Conservation (phyloP, 2,888 invertebrate species). For the Diplazon laetatorius region DNA sequence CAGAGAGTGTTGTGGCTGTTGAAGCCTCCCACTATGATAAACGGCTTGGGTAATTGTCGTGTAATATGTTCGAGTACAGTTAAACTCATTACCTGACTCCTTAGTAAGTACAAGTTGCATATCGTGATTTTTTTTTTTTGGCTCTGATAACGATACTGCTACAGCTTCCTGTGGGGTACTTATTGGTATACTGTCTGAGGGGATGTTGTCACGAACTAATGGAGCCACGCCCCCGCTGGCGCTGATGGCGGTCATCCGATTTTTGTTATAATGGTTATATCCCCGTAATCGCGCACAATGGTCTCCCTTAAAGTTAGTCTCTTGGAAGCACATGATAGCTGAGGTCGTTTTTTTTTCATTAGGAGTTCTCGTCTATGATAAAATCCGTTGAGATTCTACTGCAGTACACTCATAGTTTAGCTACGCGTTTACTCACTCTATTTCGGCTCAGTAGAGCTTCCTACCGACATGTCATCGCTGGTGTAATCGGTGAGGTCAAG, state of each 20-base stretch:
- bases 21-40: background rate
- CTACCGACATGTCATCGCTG: too few species aligned
- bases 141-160: background rate
- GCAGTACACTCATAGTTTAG: background rate
- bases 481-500: too few species aligned
- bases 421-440: background rate
- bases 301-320: background rate
- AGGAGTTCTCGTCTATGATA: background rate
- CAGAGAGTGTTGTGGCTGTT: background rate
- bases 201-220: background rate
- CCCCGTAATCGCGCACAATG: background rate
- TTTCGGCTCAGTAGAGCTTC: background rate
- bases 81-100: background rate
- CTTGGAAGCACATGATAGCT: background rate
- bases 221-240: background rate
- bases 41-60: background rate
- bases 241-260: background rate
- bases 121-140: background rate
- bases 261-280: background rate
- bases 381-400: constrained; percentile 2
- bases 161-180: background rate
- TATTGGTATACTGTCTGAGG: background rate
- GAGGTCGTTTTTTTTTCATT: background rate
- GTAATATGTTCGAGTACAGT: background rate
- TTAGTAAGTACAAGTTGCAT: background rate